Base-by-base conservation (phyloP, 2,888 invertebrate species). In the Hoplodrina ambigua region DNA sequence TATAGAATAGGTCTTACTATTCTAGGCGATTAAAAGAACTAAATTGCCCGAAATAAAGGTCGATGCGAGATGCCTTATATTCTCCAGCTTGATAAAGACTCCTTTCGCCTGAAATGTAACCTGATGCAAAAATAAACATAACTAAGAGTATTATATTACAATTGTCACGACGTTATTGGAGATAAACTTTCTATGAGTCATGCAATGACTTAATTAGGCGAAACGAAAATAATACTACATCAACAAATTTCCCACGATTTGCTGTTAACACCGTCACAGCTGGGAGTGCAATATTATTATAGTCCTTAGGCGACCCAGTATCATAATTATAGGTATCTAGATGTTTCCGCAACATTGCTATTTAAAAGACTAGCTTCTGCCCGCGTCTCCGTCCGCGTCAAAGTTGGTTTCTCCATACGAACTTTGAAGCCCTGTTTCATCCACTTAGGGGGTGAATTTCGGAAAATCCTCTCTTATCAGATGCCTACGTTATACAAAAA, bases 121-220 rank as follows among this genome's bases (percentile, higher is more conserved):
- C 20, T 8, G 44, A 69, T 53, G 33, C 44, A 37, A 72, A 13
- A 10, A 7, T 72, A 25, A 71, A 70, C 54, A 33, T 30, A 19
- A 54, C 13, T 15, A n/a, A n/a, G n/a, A n/a, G n/a, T n/a, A 52
- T 57, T 52, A n/a, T 20, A 57, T 57, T 69, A 46, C 50, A 52
- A 57, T 30, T 56, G 33, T 13, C 50, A 20, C 11, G 69, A 33
- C 20, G n/a, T 15, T 70, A 60, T 70, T 49, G 13, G 11, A 63
- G 72, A 72, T 62, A 56, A 56, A 15, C 41, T n/a, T 10, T 30
- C 10, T 37, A 15, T 37, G 58, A 49, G 33, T 55, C 50, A 59
- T 44, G 25, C 19, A 19, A 25, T 11, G 8, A 33, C 13, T 44
- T 50, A 58, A 55, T 33, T 64, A 30, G n/a, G 3, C 49, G 11